Base-by-base conservation (phyloP, 2,113 vertebrate genomes). In the Passer montanus region DNA sequence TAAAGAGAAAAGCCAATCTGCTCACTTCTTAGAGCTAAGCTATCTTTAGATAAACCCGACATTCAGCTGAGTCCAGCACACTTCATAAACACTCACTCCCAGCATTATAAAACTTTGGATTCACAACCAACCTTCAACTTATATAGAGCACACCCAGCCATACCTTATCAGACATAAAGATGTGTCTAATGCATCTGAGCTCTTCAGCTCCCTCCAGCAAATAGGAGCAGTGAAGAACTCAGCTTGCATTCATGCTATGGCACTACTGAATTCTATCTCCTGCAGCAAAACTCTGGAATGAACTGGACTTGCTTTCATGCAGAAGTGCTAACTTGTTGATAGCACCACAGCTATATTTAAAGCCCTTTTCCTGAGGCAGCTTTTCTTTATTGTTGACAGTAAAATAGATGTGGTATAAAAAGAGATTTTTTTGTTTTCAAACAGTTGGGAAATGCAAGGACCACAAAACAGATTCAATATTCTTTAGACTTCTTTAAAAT, bases 261-360 rank as follows among this genome's bases (percentile, higher is more conserved):
- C 59, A 46, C 67, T 73, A 28, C 43, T 79, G 46, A 58, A 78
- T 78, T 78, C 28, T 84, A 7, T 56, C 33, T 75, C 87, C 78
- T 89, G 24, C 56, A 93, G 67, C 75, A 89, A 90, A 86, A 59
- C 30, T 31, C 43, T 86, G 3, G 6, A 72, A 49, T 72, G 47
- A 55, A 50, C 30, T 44, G 43, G n/a, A 58, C 69, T 81, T 23
- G 52, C 24, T 93, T 75, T 95, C 56, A 39, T 49, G 50, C 43
- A 85, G 46, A 20, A 92, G 22, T 53, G 49, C 53, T 89, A 87
- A 81, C 72, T 68, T 91, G 74, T 89, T 96, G 91, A 73, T 91
- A 49, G n/a, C 7, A 75, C 22, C 55, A 68, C 22, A 75, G 30
- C 56, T 90, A 33, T 81, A 87, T 58, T 94, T 73, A 80, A 78